These are phyloP conservation scores for Caenorhabditis japonica DNA, from an alignment of 2,888 invertebrate species.

Conservation along the genomic window DNA sequence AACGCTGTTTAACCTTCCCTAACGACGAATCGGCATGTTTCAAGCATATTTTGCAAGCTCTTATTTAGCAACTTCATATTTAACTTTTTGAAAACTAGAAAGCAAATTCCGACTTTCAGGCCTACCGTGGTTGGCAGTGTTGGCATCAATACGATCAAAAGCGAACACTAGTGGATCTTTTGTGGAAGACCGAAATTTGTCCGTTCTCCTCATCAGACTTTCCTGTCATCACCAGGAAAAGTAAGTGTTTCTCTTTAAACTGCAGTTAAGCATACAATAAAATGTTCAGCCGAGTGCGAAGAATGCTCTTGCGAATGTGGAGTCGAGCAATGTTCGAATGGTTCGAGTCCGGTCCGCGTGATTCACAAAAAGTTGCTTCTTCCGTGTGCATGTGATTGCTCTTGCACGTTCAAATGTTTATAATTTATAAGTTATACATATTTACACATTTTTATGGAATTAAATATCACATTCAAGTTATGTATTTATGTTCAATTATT, in stretches of 20 bases:
- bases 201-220: conserved; percentile 63
- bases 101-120: conserved; percentile 20
- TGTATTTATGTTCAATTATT: not conserved
- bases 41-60: too few relatives aligned
- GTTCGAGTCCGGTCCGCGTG: conserved; percentile 68
- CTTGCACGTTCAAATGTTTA: conserved; percentile 70
- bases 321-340: conserved; percentile 71
- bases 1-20: too few relatives aligned
- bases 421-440: conserved; percentile 7
- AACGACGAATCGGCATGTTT: too few relatives aligned
- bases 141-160: conserved; percentile 75
- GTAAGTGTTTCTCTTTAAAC: conserved; percentile 21
- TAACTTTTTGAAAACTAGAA: not conserved
- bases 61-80: too few relatives aligned
- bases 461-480: too few relatives aligned
- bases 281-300: conserved; percentile 61
- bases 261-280: not conserved
- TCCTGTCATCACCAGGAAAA: conserved; percentile 51
- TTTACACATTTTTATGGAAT: not conserved
- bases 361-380: conserved; percentile 67
- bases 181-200: conserved; percentile 76
- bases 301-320: conserved; percentile 74
- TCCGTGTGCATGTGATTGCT: conserved; percentile 71
- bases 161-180: conserved; percentile 71
- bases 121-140: conserved; percentile 73